Base-by-base conservation (phyloP, 2,797 vertebrate genomes). In the Chelon labrosus region DNA sequence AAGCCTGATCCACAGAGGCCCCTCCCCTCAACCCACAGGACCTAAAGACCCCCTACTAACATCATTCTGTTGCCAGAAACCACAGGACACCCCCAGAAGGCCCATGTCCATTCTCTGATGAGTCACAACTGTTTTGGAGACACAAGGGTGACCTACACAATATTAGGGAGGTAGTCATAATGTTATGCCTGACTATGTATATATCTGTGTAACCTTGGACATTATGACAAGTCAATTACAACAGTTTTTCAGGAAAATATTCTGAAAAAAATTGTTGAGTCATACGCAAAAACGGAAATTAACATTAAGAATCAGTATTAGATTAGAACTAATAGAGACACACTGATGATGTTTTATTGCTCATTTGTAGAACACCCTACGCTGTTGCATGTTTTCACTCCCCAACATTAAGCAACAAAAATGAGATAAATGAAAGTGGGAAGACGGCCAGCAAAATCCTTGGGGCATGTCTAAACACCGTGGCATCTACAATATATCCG, bases 211-310 rank as follows among this genome's bases (percentile, higher is more conserved):
- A 3, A 22, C 22, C 22, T 22, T 2, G 22, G 22, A 22, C 22
- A 22, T 22, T 22, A 22, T 22, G 22, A 22, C 22, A 22, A 22
- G 22, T 22, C 22, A 22, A 22, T 22, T 22, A 22, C 1, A 22
- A 22, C 22, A 22, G 22, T 52, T 64, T 22, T 37, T 25, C 49
- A 31, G 13, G 9, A 46, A 60, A 63, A 72, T 54, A 69, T 70
- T 38, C n/a, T 54, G 50, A 60, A 8, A 75, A 47, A 17, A 46
- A 50, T 50, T 44, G n/a, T 46, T 55, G 10, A 50, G 58, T 65
- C 49, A 75, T 63, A 58, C 42, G n/a, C 38, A 22, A 65, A 52
- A 46, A 55, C 51, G 59, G 5, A 72, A 76, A 70, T 46, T 55
- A 62, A 61, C 37, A 70, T 22, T 1, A 4, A 42, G 53, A 27